A percentile compares a stretch with the other conserved stretches of the same genome.
phyloP scores from a whole-genome alignment of 2,888 invertebrate species.

The Platycnemis pennipes region DNA sequence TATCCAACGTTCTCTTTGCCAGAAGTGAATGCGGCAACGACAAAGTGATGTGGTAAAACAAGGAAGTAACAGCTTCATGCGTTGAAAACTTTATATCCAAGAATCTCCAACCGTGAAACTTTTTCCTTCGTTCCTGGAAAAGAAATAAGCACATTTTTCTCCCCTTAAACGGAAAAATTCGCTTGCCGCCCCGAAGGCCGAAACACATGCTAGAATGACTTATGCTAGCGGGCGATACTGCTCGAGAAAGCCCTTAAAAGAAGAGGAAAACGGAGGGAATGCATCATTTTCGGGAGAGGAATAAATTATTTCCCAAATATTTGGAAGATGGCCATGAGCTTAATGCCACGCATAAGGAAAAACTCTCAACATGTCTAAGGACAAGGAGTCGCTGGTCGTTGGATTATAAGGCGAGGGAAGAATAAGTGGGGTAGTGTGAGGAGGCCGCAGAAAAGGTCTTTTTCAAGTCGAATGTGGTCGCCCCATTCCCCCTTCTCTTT shows the following conservation, averaged over 20 bases:
- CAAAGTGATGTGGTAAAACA: not conserved
- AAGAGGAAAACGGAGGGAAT: conserved; percentile 30
- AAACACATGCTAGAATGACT: not conserved
- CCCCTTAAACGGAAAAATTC: conserved; percentile 21
- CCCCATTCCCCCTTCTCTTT: not conserved
- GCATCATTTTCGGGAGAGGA: conserved; percentile 50
- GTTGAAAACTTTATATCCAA: not conserved
- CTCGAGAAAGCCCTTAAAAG: not conserved
- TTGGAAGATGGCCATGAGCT: conserved; percentile 48
- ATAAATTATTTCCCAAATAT: conserved; percentile 64
- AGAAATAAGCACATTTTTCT: not conserved
- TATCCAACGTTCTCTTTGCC: not conserved
- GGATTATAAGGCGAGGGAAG: conserved; percentile 16
- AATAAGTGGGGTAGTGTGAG: not conserved
- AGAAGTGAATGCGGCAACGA: not conserved
- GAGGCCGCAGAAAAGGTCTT: not conserved
- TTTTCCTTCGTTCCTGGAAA: not conserved
- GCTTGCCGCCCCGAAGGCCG: not conserved
- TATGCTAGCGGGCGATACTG: not conserved
- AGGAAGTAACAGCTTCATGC: not conserved
- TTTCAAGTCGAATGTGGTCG: not conserved
- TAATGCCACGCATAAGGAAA: conserved; percentile 54
- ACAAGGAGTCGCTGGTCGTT: not conserved
- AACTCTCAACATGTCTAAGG: not conserved
- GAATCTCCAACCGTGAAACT: not conserved